Evolutionary conservation across 2,113 vertebrate species (phyloP), one percentile per base, ranked within the genome.

Genomic region (Poeciliopsis turrubarensis): DNA sequence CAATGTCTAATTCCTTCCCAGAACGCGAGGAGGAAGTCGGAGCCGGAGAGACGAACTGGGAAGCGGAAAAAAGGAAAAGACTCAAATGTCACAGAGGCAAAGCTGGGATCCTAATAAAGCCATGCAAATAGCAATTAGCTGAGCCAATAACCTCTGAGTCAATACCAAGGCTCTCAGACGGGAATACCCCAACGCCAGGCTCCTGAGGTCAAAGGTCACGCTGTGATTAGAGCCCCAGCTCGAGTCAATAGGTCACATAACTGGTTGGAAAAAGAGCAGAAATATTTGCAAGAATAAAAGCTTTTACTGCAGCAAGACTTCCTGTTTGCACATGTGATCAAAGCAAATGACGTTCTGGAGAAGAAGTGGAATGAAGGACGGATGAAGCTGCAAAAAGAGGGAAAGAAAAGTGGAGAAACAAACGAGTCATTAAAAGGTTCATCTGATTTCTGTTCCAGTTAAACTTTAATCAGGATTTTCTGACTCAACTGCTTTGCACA

Each of bases 41-140:
- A 79, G 80, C 62, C 68, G 2, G 44, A 30, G 79, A 85, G 79
- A 85, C 51, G 7, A n/a, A 57, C n/a, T n/a, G 8, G 17, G 6
- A n/a, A 34, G 51, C n/a, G 65, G 22, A 68, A 60, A 65, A 75
- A 61, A 51, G 47, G 57, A 70, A 78, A 78, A 79, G 72, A 86
- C 32, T 73, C 75, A 92, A 92, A 93, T 91, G 90, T 93, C 91
- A 93, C 72, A 62, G 77, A 84, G 65, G 81, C 87, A 82, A 85
- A 44, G 85, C 82, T 78, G 77, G 83, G 83, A 86, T 73, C 75
- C 88, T 90, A 89, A 94, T 94, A 94, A 92, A 84, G 92, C 89
- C 92, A 92, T 90, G 94, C 92, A 94, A 95, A 95, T 93, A 94
- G 92, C 89, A 93, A 94, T 95, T 93, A 94, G 89, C 90, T 87